Percentiles rank a stretch among this genome's conserved stretches.
Conservation (phyloP, 2,888 invertebrate genomes). For the Trisateles emortualis region DNA sequence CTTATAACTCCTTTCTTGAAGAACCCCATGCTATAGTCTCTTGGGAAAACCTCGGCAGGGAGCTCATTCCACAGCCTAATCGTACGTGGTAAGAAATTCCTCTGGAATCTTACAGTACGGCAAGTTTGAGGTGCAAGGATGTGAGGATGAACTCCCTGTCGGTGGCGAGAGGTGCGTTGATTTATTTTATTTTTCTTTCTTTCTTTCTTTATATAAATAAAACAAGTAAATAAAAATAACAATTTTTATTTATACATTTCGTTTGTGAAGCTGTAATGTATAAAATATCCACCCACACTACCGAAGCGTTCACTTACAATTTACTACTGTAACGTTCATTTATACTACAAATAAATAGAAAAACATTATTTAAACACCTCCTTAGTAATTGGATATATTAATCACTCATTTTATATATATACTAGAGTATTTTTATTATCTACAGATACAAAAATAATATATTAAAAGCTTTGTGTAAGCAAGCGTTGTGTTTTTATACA, state of each 20-base stretch:
- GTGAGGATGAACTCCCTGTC: too few relatives aligned
- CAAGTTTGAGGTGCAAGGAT: too few relatives aligned
- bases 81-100: too few relatives aligned
- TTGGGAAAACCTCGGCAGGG: too few relatives aligned
- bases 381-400: constrained; percentile 16
- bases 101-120: too few relatives aligned
- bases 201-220: too few relatives aligned
- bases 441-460: constrained; percentile 54
- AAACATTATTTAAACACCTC: constrained; percentile 37
- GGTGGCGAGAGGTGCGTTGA: too few relatives aligned
- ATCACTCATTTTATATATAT: constrained; percentile 37
- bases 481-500: constrained; percentile 23
- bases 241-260: constrained; percentile 59
- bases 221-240: constrained; percentile 54
- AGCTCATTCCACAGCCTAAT: too few relatives aligned
- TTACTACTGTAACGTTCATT: constrained; percentile 46
- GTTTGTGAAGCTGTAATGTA: constrained; percentile 62
- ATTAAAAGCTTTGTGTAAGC: constrained; percentile 41
- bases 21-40: too few relatives aligned
- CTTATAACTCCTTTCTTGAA: too few relatives aligned
- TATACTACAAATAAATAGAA: constrained; percentile 51
- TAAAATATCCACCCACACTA: constrained; percentile 55
- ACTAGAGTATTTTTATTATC: constrained; percentile 45
- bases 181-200: too few relatives aligned
- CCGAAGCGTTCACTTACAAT: constrained; percentile 56